Evolutionary conservation across 2,113 vertebrate genomes (phyloP), one percentile per base, ranked within the genome.

Genomic region (Bujurquina vittata): DNA sequence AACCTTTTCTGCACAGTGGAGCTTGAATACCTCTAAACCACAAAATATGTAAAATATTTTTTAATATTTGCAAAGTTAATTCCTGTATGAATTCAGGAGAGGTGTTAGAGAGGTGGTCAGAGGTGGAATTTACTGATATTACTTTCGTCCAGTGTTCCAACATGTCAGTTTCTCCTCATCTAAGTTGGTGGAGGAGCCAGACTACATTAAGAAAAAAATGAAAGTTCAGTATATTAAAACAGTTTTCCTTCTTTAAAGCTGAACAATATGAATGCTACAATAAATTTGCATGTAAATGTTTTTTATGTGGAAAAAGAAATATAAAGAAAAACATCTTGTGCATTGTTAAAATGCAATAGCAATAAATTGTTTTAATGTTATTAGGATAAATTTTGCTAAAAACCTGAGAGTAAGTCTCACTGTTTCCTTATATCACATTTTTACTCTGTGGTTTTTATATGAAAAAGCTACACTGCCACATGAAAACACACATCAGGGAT

Each of bases 21-120:
- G 62, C 22, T 18, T n/a, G 17, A 79, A 18, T 14, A 76, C 29
- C 43, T 79, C 15, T 69, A 31, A 88, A 72, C 35, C 65, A 73
- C 31, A 37, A 46, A 75, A n/a, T n/a, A n/a, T n/a, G n/a, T n/a
- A n/a, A n/a, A n/a, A n/a, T n/a, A n/a, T n/a, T n/a, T n/a, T n/a
- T n/a, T n/a, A n/a, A n/a, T 81, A 86, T 65, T 82, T 83, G 78
- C 72, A 49, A n/a, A 78, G 72, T 80, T 77, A 79, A 77, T 57
- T 74, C 79, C 12, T 74, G 46, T 4, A 20, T 63, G 29, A 77
- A 87, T 80, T 72, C 15, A 22, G 10, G 10, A 88, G 46, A 88
- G 31, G 73, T 88, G n/a, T 60, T 62, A 29, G 63, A 62, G 55
- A 18, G 35, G 23, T 49, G 62, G 75, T 29, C 7, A 12, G 26